A percentile compares a stretch with the other conserved stretches of the same genome.
Conservation (phyloP, 2,888 invertebrate species). For the Muschampia plurimacula region DNA sequence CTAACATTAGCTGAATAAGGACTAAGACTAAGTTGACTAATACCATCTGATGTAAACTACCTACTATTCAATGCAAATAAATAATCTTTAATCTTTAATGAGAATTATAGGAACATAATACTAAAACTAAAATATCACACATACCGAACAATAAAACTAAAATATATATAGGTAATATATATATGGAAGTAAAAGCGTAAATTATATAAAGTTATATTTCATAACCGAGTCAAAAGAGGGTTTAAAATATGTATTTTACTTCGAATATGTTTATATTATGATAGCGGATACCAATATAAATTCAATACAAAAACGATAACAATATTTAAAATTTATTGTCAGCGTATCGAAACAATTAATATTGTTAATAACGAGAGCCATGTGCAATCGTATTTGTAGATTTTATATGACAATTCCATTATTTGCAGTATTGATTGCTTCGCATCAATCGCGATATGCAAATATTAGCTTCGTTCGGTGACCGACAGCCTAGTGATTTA, state of each 20-base stretch:
- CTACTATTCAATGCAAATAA: no score
- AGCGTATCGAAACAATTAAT: constrained; percentile 52
- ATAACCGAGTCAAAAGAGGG: neutral
- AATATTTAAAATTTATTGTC: constrained; percentile 45
- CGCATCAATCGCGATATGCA: constrained; percentile 84
- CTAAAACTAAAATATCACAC: no score
- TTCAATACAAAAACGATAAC: constrained; percentile 30
- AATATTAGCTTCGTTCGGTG: constrained; percentile 79
- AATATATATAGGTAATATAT: no score
- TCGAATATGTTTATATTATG: neutral
- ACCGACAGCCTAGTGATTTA: constrained; percentile 72
- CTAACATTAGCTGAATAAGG: no score
- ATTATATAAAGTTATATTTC: neutral
- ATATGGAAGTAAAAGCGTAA: no score
- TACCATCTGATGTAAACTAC: no score
- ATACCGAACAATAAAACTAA: no score
- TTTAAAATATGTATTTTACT: neutral
- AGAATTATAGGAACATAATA: no score
- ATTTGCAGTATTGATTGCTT: constrained; percentile 84
- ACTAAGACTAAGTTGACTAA: no score
- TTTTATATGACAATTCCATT: constrained; percentile 78
- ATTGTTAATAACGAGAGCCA: constrained; percentile 54
- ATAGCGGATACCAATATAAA: constrained; percentile 17
- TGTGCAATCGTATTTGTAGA: constrained; percentile 69
- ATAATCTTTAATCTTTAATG: no score